phyloP scores from a whole-genome alignment of 2,113 vertebrate genomes.

The Riparia riparia region DNA sequence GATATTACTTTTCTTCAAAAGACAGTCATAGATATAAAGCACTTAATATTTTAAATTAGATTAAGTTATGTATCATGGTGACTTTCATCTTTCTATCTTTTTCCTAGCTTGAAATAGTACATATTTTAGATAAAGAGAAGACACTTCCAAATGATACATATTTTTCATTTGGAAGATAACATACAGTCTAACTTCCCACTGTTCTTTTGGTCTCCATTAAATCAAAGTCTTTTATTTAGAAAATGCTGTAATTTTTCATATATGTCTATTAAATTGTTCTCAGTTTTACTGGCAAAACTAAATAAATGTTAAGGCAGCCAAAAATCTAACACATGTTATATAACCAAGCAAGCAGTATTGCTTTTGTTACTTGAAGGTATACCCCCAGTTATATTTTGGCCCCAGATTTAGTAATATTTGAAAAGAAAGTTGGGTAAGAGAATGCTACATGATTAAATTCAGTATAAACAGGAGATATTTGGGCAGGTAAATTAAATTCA shows the following conservation, averaged over 20 bases:
- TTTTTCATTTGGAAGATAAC: background rate
- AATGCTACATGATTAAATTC: background rate
- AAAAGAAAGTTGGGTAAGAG: background rate
- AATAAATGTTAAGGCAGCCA: background rate
- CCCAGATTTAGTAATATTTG: background rate
- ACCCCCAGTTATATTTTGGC: background rate
- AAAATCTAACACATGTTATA: background rate
- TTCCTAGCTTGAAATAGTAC: background rate
- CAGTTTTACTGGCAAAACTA: background rate
- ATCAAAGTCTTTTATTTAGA: background rate
- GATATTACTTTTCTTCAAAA: background rate
- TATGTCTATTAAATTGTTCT: constrained; percentile 1
- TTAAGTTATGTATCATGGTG: background rate
- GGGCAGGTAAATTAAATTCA: background rate
- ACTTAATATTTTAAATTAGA: constrained; percentile 1
- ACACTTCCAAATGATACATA: background rate
- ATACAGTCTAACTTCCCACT: background rate
- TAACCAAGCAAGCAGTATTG: background rate
- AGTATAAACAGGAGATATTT: background rate
- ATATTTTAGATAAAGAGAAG: background rate
- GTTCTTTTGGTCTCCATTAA: background rate
- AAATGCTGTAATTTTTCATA: background rate
- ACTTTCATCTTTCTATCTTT: constrained; percentile 6
- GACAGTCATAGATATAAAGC: background rate
- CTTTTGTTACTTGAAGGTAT: background rate